A percentile compares a stretch with the other conserved stretches of the same genome.
These are phyloP conservation scores for Bombycilla garrulus DNA, from an alignment of 2,113 vertebrate genomes.

Conservation along the genomic window DNA sequence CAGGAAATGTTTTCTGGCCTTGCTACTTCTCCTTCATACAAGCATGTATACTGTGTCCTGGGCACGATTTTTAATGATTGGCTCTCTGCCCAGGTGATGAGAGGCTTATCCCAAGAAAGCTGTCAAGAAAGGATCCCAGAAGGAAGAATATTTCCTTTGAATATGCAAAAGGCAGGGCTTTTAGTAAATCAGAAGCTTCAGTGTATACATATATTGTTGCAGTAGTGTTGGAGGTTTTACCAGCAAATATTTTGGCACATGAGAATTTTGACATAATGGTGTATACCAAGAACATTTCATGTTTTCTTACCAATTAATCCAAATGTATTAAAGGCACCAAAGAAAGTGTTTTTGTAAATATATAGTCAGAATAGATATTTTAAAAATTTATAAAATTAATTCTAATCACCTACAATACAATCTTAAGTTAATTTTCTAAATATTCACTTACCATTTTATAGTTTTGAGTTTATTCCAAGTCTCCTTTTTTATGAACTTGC, in stretches of 20 bases:
- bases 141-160: not conserved
- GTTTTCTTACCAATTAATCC: not conserved
- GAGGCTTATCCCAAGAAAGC: not conserved
- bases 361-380: not conserved
- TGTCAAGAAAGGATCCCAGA: not conserved
- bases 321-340: conserved; percentile 10
- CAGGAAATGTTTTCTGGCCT: not conserved
- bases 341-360: conserved; percentile 31
- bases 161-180: not conserved
- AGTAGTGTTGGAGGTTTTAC: not conserved
- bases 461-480: conserved; percentile 25
- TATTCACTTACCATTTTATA: conserved; percentile 36
- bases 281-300: not conserved
- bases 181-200: not conserved
- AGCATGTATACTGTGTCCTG: not conserved
- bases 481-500: not conserved
- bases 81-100: not conserved
- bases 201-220: not conserved
- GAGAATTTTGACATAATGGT: not conserved
- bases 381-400: conserved; percentile 4
- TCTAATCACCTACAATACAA: not conserved
- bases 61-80: not conserved
- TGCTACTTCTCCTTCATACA: not conserved
- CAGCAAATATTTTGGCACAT: not conserved
- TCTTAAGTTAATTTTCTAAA: not conserved